Evolutionary conservation across 1,140 invertebrate species (phyloP).

Genomic region (Drosophila novamexicana): DNA sequence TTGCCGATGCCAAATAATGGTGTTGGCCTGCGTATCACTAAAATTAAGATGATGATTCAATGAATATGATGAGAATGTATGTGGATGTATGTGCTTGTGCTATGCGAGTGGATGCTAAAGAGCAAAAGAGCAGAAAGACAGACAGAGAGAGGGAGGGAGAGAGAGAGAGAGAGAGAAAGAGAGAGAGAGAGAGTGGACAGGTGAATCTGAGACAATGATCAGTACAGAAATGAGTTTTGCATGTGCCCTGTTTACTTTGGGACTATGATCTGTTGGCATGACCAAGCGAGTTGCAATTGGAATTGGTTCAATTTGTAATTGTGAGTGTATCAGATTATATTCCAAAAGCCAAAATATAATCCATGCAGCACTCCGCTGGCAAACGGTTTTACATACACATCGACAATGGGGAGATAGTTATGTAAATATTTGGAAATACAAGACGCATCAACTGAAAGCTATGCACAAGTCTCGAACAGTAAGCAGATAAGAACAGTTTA

Average conservation of each 20-base stretch:
- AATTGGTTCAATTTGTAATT: conserved; percentile 36
- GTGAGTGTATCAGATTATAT: conserved; percentile 63
- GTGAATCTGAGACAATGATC: conserved; percentile 20
- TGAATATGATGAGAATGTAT: conserved; percentile 76
- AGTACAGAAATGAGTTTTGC: neutral
- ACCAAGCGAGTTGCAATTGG: conserved; percentile 33
- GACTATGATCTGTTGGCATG: conserved; percentile 28
- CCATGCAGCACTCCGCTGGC: conserved; percentile 74
- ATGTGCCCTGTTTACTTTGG: conserved; percentile 33
- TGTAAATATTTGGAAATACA: conserved; percentile 36
- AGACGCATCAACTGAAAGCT: conserved; percentile 47
- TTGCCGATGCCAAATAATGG: conserved; percentile 71
- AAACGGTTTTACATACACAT: conserved; percentile 76
- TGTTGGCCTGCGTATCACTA: conserved; percentile 84
- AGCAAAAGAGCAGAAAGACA: neutral
- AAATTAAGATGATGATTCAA: conserved; percentile 84
- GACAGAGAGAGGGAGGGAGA: neutral
- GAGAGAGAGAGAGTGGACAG: conserved; percentile 6
- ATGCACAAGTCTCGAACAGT: conserved; percentile 47
- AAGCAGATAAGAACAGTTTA: conserved; percentile 8
- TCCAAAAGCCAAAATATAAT: conserved; percentile 71
- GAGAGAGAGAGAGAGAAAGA: neutral
- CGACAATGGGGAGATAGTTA: conserved; percentile 53
- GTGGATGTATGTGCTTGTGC: conserved; percentile 29
- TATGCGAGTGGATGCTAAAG: conserved; percentile 2